Evolutionary conservation across 2,113 vertebrate species (phyloP), one percentile per base, ranked within the genome.

Genomic region (Bubo blakistoni): DNA sequence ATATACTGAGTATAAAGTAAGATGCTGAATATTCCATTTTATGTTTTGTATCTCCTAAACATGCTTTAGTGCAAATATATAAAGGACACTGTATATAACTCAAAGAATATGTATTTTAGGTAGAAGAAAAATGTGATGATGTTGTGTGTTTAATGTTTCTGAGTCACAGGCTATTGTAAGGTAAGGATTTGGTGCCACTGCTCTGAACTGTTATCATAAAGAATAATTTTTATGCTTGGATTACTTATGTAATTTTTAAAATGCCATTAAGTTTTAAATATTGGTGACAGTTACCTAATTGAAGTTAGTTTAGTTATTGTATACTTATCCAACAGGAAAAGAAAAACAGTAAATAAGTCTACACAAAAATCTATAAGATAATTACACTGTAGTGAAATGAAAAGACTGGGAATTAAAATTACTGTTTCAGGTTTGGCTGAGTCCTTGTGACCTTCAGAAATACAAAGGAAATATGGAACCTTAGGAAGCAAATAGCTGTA

Each of bases 361-460:
- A 49, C 83, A 69, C 30, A 67, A 70, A 96, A 89, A 93, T 96
- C 94, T 20, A 74, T 97, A 90, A 70, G 63, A 90, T 86, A 92
- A 86, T 97, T 93, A 88, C 42, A 80, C 58, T 52, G 34, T 46
- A 82, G 79, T 77, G 65, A 94, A 95, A 91, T 77, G 67, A 76
- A 94, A 81, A 77, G 63, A 13, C 38, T 54, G 73, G 52, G 85
- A 80, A 90, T 95, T 76, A 79, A 81, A 94, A 70, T 52, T 54
- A 42, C 58, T 44, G 11, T 54, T 46, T 79, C 27, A 24, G 38
- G 49, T 72, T 91, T 95, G 70, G 8, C 67, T 58, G 73, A 47
- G 66, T 63, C 65, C 49, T 69, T 69, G 24, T 91, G 46, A 95
- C 58, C 79, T 79, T 96, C 78, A 94, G 87, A 94, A 86, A 70